Base-by-base conservation (phyloP, 2,113 vertebrate genomes). In the Gadus macrocephalus region DNA sequence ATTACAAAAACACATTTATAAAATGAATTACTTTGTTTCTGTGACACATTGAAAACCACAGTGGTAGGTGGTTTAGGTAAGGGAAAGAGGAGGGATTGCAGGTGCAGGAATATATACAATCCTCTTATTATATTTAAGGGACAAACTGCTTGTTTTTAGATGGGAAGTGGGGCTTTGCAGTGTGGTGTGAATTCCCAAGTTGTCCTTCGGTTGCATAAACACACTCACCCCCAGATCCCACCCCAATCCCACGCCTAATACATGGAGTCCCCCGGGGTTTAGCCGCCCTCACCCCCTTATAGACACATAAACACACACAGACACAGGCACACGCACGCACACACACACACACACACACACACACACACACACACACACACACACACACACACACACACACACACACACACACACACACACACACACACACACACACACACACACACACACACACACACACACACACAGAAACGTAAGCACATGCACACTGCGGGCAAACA, bases 161-260 rank as follows among this genome's bases (percentile, higher is more conserved):
- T 9, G 7, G 42, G 42, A 49, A 9, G 42, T 49, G 42, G 12
- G 42, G 42, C 42, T 49, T 77, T 31, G 67, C 70, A 77, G 71
- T 76, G 72, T 71, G 56, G 75, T 79, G 67, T 83, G 74, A 85
- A 87, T 76, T 86, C 83, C 83, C 80, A 75, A 38, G 62, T 77
- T 85, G 62, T 87, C 69, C 63, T 78, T 83, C 67, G 79, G 70
- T 77, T 80, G 69, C 49, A 67, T 81, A 89, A 86, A 90, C 76
- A 86, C 67, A 74, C 78, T 73, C 76, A 77, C 74, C 69, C 78
- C 62, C 42, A 63, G 20, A 72, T 76, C 71, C 71, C 80, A 81
- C 62, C 65, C 63, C 71, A 66, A 84, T 74, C 69, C 74, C 76
- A 69, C 49, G 53, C 61, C 31, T 75, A 64, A 61, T 17, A 42